Evolutionary conservation across 2,797 vertebrate species (phyloP), one percentile per base, ranked within the genome.

Genomic region (Tangara arthus): DNA sequence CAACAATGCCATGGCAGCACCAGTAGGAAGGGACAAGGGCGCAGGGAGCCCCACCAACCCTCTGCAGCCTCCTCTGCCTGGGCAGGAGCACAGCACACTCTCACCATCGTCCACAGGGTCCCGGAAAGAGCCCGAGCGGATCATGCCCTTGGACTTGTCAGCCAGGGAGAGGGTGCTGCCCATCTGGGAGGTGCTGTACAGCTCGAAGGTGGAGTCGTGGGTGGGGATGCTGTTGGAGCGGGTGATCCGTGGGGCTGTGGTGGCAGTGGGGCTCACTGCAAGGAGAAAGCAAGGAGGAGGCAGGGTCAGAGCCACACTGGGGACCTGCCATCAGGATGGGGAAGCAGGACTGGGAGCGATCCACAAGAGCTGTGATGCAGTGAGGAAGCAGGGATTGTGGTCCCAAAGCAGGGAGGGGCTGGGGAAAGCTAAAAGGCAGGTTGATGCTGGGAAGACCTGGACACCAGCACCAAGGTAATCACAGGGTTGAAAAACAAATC

Each of bases 221-320:
- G 99, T 98, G 49, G 99, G 99, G 97, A 99, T 99, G 98, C 99
- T 99, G 98, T 99, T 99, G 97, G 99, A 99, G 76, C 99, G 99
- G 92, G 98, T 99, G 98, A 99, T 99, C 95, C 98, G 98, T 0
- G 99, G 98, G 89, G 98, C 96, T 92, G 98, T 80, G 28, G 98
- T 89, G 37, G 97, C 79, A 9, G 98, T 98, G 92, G 99, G 99
- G 78, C 98, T 98, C 98, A 97, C 97, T 97, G 90, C 88, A 96
- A 96, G 89, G 82, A 92, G 91, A 96, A 92, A 94, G 91, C 65
- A 7, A 55, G 90, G 76, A 87, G 97, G 94, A 97, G 70, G 96
- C 86, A 93, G 93, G 93, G 93, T 95, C 93, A 96, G 96, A 94
- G 81, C 80, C 87, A 72, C 41, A 0, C 78, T 4, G 9, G 53